Base-by-base conservation (phyloP, 2,888 invertebrate genomes). In the Dicranocentrus wangi region DNA sequence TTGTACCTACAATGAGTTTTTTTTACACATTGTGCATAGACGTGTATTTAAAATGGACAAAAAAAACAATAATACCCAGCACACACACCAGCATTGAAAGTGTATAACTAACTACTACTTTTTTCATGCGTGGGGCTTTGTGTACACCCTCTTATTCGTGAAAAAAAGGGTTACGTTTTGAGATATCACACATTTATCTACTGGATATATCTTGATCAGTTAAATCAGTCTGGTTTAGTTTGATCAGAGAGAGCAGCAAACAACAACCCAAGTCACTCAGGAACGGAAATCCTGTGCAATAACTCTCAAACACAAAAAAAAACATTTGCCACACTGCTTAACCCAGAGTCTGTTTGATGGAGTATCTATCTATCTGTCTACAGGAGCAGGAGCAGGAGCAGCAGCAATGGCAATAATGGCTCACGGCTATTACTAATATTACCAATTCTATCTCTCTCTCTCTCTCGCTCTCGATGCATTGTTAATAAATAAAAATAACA, bases 201-300 rank as follows among this genome's bases (percentile, higher is more conserved):
- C 83, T 85, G 82, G 83, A 85, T 85, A 84, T 84, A 85, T 85
- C 85, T 85, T 85, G 85, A 85, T 85, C 85, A 86, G 85, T 78
- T 84, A 79, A 80, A 80, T 79, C 79, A 80, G 73, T 80, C 80
- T 68, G 73, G 61, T 72, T 58, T 60, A 47, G 27, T 72, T 72
- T 72, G 72, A 72, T 72, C 72, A 72, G 25, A 39, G 15, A 21
- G n/a, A 70, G 61, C 55, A 55, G 42, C 51, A 39, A 21, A 21
- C 23, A 70, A 71, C 55, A 55, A 58, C 51, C 51, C 32, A 21
- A 61, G 32, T 81, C 80, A 51, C 82, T 84, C 83, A 81, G 83
- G 86, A 86, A 85, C 86, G 86, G 86, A 86, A 86, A 86, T 86
- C 86, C 86, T 86, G 86, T 86, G 84, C 84, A 85, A 85, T 85